Percentiles rank a stretch among this genome's conserved stretches.
Evolutionary conservation across 2,113 vertebrate species (phyloP).

Genomic region (Lasiurus borealis): DNA sequence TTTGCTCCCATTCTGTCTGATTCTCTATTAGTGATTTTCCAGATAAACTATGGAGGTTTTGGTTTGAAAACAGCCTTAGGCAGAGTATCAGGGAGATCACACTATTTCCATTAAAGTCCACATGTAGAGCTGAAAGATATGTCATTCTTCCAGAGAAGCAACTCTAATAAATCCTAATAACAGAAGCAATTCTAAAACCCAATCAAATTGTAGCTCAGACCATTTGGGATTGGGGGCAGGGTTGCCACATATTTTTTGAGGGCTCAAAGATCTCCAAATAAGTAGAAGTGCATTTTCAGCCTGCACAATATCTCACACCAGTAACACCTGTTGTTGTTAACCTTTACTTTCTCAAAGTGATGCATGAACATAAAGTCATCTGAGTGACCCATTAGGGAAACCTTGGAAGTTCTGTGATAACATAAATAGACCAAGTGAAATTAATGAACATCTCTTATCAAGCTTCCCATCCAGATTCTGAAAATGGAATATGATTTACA

Average conservation of each 20-base stretch:
- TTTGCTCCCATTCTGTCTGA: constrained; percentile 42
- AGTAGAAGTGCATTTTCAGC: neutral
- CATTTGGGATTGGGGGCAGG: neutral
- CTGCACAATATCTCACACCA: neutral
- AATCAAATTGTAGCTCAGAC: neutral
- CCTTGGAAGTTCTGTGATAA: neutral
- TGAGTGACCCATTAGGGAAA: neutral
- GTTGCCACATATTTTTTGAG: constrained; percentile 42
- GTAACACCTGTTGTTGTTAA: neutral
- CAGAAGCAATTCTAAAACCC: neutral
- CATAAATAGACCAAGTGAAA: neutral
- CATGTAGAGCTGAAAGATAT: neutral
- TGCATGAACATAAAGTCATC: neutral
- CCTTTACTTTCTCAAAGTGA: neutral
- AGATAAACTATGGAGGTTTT: constrained; percentile 49
- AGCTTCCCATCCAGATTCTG: constrained; percentile 4
- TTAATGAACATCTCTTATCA: neutral
- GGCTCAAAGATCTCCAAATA: constrained; percentile 58
- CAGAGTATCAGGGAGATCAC: constrained; percentile 1
- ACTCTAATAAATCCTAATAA: constrained; percentile 33
- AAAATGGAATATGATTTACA: constrained; percentile 58
- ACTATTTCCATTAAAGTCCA: constrained; percentile 21
- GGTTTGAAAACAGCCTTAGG: neutral
- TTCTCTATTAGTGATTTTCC: constrained; percentile 78
- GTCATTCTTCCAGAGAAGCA: constrained; percentile 46